Base-by-base conservation (phyloP, 2,797 vertebrate species). In the Neoniphon sammara region DNA sequence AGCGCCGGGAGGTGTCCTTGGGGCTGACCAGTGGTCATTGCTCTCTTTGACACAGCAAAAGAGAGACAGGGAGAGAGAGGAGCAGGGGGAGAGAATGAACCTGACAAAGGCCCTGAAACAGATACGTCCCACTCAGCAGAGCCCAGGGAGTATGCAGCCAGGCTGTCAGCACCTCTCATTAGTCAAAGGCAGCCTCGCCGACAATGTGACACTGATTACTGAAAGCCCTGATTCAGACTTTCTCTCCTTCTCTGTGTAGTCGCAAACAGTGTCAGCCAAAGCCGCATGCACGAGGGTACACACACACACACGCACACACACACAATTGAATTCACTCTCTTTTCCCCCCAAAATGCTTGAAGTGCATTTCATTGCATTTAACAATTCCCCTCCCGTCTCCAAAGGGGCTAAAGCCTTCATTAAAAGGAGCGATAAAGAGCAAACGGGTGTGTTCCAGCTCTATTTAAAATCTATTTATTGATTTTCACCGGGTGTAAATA, bases 111-210 rank as follows among this genome's bases (percentile, higher is more conserved):
- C 85, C 88, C 82, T 88, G 88, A 91, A 93, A 93, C 87, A 91
- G 91, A 93, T 92, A 88, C 78, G 89, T 93, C 92, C 86, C 90
- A 92, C 92, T 93, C 92, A 93, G 93, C 92, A 91, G 93, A 91
- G 92, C 86, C 90, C 89, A 68, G 89, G 88, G 89, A 91, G 90
- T 87, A 83, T 90, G 87, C 88, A 88, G 91, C 88, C 87, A 78
- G 92, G 87, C 92, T 94, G 93, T 94, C 94, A 94, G 92, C 92
- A 91, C 86, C 89, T 88, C 94, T 94, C 93, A 94, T 94, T 94
- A 94, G 93, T 95, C 93, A 94, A 92, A 93, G 87, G 85, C 90
- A 88, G 89, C 88, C 90, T 92, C 87, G 78, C 91, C 91, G 91
- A 92, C 93, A 94, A 94, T 93, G 91, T 94, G 93, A 93, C 93